Evolutionary conservation across 2,797 vertebrate species (phyloP), one percentile per base, ranked within the genome.

Genomic region (Rhinophrynus dorsalis): DNA sequence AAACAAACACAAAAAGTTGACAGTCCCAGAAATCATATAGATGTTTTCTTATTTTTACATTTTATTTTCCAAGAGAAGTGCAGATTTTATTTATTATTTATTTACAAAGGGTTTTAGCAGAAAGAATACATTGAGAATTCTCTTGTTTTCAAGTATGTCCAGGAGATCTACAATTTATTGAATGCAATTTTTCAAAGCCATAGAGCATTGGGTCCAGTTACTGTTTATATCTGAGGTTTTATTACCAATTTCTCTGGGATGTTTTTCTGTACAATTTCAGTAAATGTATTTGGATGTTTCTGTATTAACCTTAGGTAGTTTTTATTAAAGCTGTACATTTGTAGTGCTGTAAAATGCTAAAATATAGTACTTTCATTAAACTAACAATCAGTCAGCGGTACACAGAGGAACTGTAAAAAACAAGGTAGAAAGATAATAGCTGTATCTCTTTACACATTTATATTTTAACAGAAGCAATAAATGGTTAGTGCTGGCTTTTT

Each of bases 291-390:
- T 13, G 18, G 50, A 51, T 27, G 56, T 60, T 68, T 51, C 21
- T 42, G 8, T 48, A 30, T 52, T 60, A 60, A 42, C 26, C 37
- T 68, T 13, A 7, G 35, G 32, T 42, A 42, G 18, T 65, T 71
- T 48, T 72, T 65, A 65, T 72, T 72, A 72, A 71, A 65, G 20
- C 54, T 18, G 63, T 72, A 65, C 27, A 44, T 65, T 57, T 58
- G 6, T 29, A 38, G 33, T 18, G 17, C 26, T 20, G 50, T 68
- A 44, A 9, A 67, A 57, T 47, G 54, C 47, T 47, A 55, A 37
- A 57, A 52, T 35, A 52, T 24, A 42, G 20, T 30, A 33, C 35
- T 64, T 72, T 72, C 57, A 65, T 72, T 65, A 72, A 65, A 52
- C 13, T 33, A 40, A 44, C 44, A 24, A 23, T 58, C 18, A 56